Evolutionary conservation across 2,113 vertebrate species (phyloP), one percentile per base, ranked within the genome.

Genomic region (Catharus bicknelli): DNA sequence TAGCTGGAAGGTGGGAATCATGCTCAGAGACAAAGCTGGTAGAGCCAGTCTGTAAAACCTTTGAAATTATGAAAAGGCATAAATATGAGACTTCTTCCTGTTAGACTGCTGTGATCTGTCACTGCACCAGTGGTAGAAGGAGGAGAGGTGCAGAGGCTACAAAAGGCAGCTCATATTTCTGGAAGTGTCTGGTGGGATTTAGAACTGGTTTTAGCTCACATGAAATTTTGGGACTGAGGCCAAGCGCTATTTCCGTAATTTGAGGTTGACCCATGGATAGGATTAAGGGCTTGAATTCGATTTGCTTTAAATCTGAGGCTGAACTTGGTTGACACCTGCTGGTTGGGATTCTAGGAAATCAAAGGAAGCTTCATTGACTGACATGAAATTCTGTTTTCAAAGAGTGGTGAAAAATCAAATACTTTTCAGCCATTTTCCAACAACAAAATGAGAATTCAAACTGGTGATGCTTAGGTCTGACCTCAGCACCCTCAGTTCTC

Each of bases 401-500:
- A 77, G 63, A 67, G 43, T 73, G 59, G 25, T 67, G 50, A 59
- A 79, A 88, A 95, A 87, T 82, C n/a, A 82, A 92, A 67, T 51
- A 51, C 2, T 13, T 61, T 82, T 88, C 50, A 86, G 47, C 55
- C 9, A 5, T 55, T 40, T 88, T 80, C 27, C 43, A 63, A 19
- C 30, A 83, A 66, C 55, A 77, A 76, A 88, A 87, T 4, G 13
- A 77, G 38, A 93, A 69, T 67, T 53, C 51, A 51, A 36, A 55
- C 34, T 57, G 42, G 15, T 69, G 63, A 54, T 50, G 22, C 92
- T 96, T 92, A 85, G 67, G 72, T 90, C 94, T 83, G 32, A 96
- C 90, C 96, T 96, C 74, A 69, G 17, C n/a, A 64, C 84, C 72
- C 64, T 86, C 40, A 43, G 87, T 96, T 90, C 62, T 94, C 80